These are phyloP conservation scores for Podarcis siculus DNA, from an alignment of 2,797 vertebrate species.

Conservation along the genomic window DNA sequence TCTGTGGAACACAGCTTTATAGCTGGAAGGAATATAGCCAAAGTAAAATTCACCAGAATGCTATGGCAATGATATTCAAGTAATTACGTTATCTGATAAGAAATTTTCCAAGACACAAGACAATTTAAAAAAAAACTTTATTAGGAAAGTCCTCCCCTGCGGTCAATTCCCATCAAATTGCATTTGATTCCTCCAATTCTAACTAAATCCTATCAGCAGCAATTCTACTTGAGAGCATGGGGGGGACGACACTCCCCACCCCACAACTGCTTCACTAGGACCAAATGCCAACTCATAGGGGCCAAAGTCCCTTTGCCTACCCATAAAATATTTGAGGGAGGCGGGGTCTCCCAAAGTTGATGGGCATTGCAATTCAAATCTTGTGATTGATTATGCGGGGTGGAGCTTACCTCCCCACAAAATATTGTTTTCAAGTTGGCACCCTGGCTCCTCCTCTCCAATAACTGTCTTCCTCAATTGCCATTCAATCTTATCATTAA, in stretches of 20 bases:
- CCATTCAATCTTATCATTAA: neutral
- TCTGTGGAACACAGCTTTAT: neutral
- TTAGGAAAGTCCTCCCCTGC: rapidly evolving
- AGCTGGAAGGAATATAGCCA: neutral
- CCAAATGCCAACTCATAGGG: neutral
- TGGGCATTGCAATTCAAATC: too few relatives aligned
- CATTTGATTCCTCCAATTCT: too few relatives aligned
- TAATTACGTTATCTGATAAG: neutral
- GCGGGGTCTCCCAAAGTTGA: too few relatives aligned
- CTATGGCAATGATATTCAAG: neutral
- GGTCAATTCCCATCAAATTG: neutral
- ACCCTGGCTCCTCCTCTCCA: neutral
- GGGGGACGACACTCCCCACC: neutral
- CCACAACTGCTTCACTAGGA: neutral
- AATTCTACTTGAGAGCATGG: neutral
- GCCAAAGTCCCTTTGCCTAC: too few relatives aligned
- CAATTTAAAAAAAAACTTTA: too few relatives aligned
- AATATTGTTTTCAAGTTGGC: too few relatives aligned
- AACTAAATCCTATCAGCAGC: neutral
- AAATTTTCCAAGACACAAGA: too few relatives aligned
- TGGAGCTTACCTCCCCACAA: too few relatives aligned
- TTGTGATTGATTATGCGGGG: too few relatives aligned
- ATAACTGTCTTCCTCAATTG: neutral
- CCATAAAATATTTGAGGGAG: neutral
- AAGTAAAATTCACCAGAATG: neutral